Percentiles rank a stretch among this genome's conserved stretches.
Conservation (phyloP, 2,113 vertebrate genomes). For the Bos indicus region DNA sequence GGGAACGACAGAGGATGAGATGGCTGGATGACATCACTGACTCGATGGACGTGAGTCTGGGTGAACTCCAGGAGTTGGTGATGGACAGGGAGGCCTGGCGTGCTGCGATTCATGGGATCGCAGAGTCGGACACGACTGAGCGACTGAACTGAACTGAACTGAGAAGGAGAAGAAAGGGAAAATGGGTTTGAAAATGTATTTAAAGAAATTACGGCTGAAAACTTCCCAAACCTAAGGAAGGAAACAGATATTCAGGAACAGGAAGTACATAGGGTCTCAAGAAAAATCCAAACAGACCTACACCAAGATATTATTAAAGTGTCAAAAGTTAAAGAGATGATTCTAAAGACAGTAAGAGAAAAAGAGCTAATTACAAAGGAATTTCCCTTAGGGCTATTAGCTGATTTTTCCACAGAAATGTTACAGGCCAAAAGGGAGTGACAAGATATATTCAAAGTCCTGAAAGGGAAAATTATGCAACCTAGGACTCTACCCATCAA, state of each 20-base stretch:
- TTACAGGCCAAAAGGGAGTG: neutral
- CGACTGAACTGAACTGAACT: no score
- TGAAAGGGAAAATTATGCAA: neutral
- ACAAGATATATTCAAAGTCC: neutral
- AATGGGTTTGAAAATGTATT: neutral
- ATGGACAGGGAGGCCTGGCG: no score
- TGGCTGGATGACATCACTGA: no score
- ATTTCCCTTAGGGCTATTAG: neutral
- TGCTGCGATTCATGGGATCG: no score
- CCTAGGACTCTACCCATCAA: neutral
- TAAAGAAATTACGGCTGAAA: neutral
- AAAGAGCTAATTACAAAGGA: neutral
- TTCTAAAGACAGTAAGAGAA: neutral
- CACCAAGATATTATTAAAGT: neutral
- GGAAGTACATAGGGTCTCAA: neutral
- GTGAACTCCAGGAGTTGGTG: no score
- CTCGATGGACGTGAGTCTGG: no score
- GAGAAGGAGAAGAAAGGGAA: neutral
- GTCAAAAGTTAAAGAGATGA: neutral
- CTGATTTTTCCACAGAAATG: neutral
- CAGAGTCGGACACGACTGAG: no score
- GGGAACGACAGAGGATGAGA: no score
- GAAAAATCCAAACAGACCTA: neutral
- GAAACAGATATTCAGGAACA: neutral
- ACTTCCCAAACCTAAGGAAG: neutral